Percentiles rank a stretch among this genome's conserved stretches.
Evolutionary conservation across 2,888 invertebrate species (phyloP).

Genomic region (Drosophila longiperda): DNA sequence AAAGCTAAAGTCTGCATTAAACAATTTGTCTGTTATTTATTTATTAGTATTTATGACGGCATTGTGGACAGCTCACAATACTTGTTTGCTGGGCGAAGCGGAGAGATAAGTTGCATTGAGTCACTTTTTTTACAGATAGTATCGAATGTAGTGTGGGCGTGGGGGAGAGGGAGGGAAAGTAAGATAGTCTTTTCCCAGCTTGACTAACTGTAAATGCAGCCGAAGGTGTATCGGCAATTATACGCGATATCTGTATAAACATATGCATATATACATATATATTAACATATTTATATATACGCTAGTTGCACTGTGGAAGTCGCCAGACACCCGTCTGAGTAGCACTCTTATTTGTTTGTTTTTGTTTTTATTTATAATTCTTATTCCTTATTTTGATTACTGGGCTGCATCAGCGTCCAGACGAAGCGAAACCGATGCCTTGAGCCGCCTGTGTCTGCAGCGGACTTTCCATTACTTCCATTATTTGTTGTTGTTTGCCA

Average conservation of each 20-base stretch:
- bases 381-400: slow-evolving; percentile 46
- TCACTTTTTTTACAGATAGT: slow-evolving; percentile 49
- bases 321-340: slow-evolving; percentile 28
- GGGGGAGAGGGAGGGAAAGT: neutral
- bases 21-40: neutral
- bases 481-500: slow-evolving; percentile 1
- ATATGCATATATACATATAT: neutral
- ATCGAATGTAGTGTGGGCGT: neutral
- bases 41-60: neutral
- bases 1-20: neutral
- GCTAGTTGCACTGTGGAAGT: slow-evolving; percentile 14
- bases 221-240: slow-evolving; percentile 51
- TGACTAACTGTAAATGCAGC: slow-evolving; percentile 27
- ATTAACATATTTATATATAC: neutral
- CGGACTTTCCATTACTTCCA: slow-evolving; percentile 1
- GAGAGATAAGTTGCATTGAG: slow-evolving; percentile 52
- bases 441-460: slow-evolving; percentile 1
- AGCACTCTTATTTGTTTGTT: slow-evolving; percentile 31
- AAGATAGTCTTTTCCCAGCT: slow-evolving; percentile 6
- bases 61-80: slow-evolving; percentile 3
- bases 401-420: neutral
- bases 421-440: neutral
- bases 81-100: slow-evolving; percentile 35
- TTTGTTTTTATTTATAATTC: slow-evolving; percentile 35
- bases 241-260: slow-evolving; percentile 16